Percentiles rank a stretch among this genome's conserved stretches.
Evolutionary conservation across 2,797 vertebrate genomes (phyloP).

Genomic region (Chelon labrosus): DNA sequence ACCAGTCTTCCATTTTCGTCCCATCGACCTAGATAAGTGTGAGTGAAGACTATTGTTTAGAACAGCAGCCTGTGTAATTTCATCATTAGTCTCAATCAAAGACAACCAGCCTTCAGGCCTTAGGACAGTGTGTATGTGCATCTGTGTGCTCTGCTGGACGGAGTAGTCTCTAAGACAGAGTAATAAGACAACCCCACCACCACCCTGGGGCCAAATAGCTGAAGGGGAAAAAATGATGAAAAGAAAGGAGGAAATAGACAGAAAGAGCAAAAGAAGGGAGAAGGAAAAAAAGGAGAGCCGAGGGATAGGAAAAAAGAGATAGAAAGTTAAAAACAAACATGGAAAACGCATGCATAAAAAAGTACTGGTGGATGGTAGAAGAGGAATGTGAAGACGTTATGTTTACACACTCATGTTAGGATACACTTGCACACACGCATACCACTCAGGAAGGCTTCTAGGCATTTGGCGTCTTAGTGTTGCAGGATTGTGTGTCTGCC

Average conservation of each 20-base stretch:
- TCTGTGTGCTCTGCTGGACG: constrained; percentile 36
- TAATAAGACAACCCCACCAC: constrained; percentile 60
- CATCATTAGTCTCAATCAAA: constrained; percentile 80
- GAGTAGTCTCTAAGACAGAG: constrained; percentile 55
- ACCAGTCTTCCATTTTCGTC: constrained; percentile 58
- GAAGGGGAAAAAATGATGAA: constrained; percentile 60
- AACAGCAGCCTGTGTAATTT: constrained; percentile 77
- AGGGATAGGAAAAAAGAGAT: constrained; percentile 24
- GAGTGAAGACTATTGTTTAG: constrained; percentile 76
- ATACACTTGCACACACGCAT: constrained; percentile 9
- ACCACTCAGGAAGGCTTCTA: constrained; percentile 52
- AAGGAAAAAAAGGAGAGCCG: constrained; percentile 38
- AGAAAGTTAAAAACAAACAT: constrained; percentile 53
- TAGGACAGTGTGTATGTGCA: constrained; percentile 30
- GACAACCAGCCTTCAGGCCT: constrained; percentile 59
- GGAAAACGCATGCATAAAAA: constrained; percentile 22
- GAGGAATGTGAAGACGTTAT: constrained; percentile 53
- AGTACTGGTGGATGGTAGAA: constrained; percentile 15
- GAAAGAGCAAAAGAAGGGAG: constrained; percentile 25
- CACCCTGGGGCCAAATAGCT: constrained; percentile 49
- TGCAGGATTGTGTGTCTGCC: constrained; percentile 62
- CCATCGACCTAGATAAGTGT: constrained; percentile 74
- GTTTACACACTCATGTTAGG: constrained; percentile 47
- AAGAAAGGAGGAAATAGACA: constrained; percentile 61
- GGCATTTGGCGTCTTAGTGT: constrained; percentile 66